Conservation (phyloP, 2,113 vertebrate species). For the Dicaeum eximium region DNA sequence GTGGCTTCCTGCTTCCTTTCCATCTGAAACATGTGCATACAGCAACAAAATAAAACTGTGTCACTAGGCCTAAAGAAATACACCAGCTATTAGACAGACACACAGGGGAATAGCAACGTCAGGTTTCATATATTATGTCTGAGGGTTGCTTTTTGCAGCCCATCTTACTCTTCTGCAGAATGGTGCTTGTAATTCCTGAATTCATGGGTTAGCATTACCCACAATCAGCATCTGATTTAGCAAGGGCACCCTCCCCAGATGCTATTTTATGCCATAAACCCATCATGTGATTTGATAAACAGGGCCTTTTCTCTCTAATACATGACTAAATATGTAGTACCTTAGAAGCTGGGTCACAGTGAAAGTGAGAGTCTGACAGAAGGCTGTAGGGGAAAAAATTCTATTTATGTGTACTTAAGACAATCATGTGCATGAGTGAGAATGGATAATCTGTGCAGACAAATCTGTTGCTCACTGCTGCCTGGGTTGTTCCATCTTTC, state of each 20-base stretch:
- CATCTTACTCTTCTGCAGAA: not conserved
- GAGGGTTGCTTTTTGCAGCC: not conserved
- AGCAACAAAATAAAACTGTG: not conserved
- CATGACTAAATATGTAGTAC: not conserved
- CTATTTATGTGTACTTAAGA: slow-evolving; percentile 14
- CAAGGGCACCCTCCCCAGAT: not conserved
- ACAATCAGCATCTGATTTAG: not conserved
- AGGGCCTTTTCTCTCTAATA: not conserved
- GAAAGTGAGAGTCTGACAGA: slow-evolving; percentile 15
- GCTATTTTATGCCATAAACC: not conserved
- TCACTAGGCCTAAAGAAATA: not conserved
- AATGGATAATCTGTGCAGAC: not conserved
- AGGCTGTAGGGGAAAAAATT: not conserved
- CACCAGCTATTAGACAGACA: not conserved
- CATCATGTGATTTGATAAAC: not conserved
- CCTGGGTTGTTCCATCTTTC: not conserved
- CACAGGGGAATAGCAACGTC: not conserved
- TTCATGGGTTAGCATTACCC: not conserved
- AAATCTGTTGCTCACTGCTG: not conserved
- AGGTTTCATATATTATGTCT: not conserved
- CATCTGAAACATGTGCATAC: not conserved
- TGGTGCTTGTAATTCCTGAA: not conserved
- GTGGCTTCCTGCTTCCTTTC: not conserved
- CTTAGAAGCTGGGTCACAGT: not conserved
- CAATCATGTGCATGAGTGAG: not conserved